Evolutionary conservation across 2,888 invertebrate species (phyloP), one percentile per base, ranked within the genome.

Genomic region (Polydesmus complanatus): DNA sequence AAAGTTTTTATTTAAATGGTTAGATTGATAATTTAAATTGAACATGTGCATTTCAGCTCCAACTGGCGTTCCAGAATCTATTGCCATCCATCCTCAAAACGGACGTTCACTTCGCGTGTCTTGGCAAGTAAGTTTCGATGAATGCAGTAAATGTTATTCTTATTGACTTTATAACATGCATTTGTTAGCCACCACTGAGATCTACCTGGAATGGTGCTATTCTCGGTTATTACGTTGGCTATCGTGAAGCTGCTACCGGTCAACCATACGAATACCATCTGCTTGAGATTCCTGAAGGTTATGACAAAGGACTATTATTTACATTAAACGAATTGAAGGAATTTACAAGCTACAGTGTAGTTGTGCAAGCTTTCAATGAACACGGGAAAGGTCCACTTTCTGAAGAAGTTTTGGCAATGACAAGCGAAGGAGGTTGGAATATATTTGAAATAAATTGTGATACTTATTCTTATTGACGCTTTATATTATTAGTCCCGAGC

Each of bases 401-500:
- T 23, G n/a, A 52, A 25, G 57, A 57, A 23, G 26, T 61, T 48
- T 2, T 60, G 3, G 22, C 49, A 8, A 60, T 60, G 60, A 60
- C 60, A 3, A 54, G 49, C n/a, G 60, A 60, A 49, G 60, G 54
- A 47, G 60, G 60, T 54, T n/a, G n/a, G n/a, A n/a, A n/a, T n/a
- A n/a, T n/a, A n/a, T n/a, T n/a, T n/a, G n/a, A n/a, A n/a, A n/a
- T n/a, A n/a, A n/a, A n/a, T n/a, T n/a, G n/a, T n/a, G n/a, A n/a
- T n/a, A n/a, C n/a, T n/a, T n/a, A n/a, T n/a, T n/a, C n/a, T n/a
- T n/a, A n/a, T n/a, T n/a, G n/a, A n/a, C n/a, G n/a, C n/a, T n/a
- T n/a, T n/a, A n/a, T n/a, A n/a, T n/a, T n/a, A n/a, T n/a, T n/a
- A 75, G 74, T 74, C 22, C 75, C 75, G 22, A 73, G 73, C 65